phyloP scores from a whole-genome alignment of 2,113 vertebrate species.

The Tachuris rubrigastra region DNA sequence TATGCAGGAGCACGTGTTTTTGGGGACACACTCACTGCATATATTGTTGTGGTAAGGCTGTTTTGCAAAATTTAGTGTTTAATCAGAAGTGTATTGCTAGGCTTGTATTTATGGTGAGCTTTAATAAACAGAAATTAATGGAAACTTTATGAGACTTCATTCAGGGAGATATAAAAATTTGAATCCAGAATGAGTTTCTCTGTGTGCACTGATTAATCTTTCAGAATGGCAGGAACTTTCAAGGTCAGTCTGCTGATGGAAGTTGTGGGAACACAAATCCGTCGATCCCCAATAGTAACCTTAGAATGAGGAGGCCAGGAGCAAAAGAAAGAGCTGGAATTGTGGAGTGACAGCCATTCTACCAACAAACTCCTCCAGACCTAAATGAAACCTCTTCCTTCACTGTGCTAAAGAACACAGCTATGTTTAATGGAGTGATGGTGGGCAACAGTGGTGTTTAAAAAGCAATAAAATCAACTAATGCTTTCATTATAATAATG shows the following conservation, averaged over 20 bases:
- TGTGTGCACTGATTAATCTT: not conserved
- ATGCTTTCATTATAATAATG: constrained; percentile 63
- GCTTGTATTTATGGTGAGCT: not conserved
- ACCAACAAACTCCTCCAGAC: not conserved
- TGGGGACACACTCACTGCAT: not conserved
- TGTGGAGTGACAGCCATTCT: not conserved
- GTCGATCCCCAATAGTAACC: not conserved
- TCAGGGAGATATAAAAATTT: not conserved
- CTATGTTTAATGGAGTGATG: not conserved
- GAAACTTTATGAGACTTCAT: not conserved
- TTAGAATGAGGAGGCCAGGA: not conserved
- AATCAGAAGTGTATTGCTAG: not conserved
- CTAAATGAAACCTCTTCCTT: not conserved
- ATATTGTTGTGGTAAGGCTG: not conserved
- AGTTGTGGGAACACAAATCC: not conserved
- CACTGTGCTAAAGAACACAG: not conserved
- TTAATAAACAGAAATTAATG: not conserved
- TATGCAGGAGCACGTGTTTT: not conserved
- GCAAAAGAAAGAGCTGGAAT: not conserved
- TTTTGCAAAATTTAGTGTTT: not conserved
- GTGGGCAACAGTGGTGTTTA: constrained; percentile 47
- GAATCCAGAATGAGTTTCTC: not conserved
- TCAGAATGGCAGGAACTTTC: not conserved
- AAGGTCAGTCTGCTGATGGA: not conserved
- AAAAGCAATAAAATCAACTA: constrained; percentile 64